Conservation (phyloP, 2,797 vertebrate genomes). For the Sebastes miniatus region DNA sequence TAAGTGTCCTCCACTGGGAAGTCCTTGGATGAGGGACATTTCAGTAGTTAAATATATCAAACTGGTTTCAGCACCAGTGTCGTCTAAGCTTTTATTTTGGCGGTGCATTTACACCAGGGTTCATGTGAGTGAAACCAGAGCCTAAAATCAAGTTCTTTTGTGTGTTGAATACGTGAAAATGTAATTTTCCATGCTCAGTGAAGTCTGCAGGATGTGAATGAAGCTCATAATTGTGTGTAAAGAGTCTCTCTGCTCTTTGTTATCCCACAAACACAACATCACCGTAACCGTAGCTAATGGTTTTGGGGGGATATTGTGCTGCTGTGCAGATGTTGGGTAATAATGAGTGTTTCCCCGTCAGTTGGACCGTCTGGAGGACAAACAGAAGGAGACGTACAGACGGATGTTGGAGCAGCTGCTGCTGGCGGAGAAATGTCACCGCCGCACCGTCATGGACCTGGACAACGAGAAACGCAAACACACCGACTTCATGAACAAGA, state of each 20-base stretch:
- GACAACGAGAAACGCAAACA: constrained; percentile 95
- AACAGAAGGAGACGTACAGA: constrained; percentile 94
- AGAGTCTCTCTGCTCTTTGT: constrained; percentile 21
- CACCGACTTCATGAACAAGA: constrained; percentile 96
- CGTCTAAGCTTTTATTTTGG: not conserved
- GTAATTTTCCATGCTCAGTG: constrained; percentile 1
- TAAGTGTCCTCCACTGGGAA: no score
- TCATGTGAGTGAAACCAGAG: not conserved
- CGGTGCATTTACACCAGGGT: not conserved
- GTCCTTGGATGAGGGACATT: no score
- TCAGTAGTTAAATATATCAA: not conserved
- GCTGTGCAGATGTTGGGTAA: not conserved
- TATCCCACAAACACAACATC: not conserved
- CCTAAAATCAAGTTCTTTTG: not conserved
- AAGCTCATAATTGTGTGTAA: not conserved
- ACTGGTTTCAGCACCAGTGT: not conserved
- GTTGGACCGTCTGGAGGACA: constrained; percentile 95
- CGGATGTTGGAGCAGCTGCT: constrained; percentile 98
- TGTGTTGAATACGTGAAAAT: not conserved
- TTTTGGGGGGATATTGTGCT: not conserved
- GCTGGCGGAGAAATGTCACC: constrained; percentile 93
- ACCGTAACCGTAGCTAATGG: not conserved
- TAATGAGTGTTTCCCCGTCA: constrained; percentile 54
- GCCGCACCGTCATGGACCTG: constrained; percentile 91
- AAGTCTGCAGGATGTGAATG: not conserved